Evolutionary conservation across 1,140 invertebrate genomes (phyloP).

Genomic region (Wiebesia pumilae): DNA sequence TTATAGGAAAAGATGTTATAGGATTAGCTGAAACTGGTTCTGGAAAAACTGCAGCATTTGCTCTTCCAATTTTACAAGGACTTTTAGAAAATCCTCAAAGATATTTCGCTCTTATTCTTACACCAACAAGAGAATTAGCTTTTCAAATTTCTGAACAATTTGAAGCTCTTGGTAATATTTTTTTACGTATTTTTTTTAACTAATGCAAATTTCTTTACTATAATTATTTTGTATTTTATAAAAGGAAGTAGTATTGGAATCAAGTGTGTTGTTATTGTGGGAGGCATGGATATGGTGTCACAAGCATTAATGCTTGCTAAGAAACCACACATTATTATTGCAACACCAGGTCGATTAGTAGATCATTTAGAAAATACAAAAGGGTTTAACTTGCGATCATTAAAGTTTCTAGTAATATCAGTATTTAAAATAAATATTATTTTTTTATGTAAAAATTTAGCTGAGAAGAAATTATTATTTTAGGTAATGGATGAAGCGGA

Average conservation of each 20-base stretch:
- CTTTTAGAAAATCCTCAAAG: conserved; percentile 93
- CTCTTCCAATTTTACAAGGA: conserved; percentile 94
- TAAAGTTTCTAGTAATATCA: conserved; percentile 88
- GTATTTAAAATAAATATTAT: neutral
- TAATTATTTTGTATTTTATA: neutral
- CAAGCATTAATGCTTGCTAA: conserved; percentile 93
- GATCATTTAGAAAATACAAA: conserved; percentile 96
- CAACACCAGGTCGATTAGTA: conserved; percentile 91
- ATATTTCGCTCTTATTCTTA: conserved; percentile 95
- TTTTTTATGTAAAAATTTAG: conserved; percentile 2
- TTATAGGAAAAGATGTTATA: conserved; percentile 91
- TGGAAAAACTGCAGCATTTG: conserved; percentile 98
- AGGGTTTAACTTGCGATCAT: conserved; percentile 90
- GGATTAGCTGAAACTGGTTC: conserved; percentile 98
- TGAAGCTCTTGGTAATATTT: conserved; percentile 86
- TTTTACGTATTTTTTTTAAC: conserved; percentile 35
- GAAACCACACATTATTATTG: conserved; percentile 96
- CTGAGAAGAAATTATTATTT: conserved; percentile 30
- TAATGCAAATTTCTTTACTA: neutral
- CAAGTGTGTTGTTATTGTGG: conserved; percentile 96
- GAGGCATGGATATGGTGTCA: conserved; percentile 98
- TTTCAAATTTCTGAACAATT: conserved; percentile 97
- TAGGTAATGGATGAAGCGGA: conserved; percentile 97
- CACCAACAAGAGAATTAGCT: conserved; percentile 97
- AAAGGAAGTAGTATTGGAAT: conserved; percentile 89